phyloP scores from a whole-genome alignment of 2,888 invertebrate genomes.

The Andrena hattorfiana region DNA sequence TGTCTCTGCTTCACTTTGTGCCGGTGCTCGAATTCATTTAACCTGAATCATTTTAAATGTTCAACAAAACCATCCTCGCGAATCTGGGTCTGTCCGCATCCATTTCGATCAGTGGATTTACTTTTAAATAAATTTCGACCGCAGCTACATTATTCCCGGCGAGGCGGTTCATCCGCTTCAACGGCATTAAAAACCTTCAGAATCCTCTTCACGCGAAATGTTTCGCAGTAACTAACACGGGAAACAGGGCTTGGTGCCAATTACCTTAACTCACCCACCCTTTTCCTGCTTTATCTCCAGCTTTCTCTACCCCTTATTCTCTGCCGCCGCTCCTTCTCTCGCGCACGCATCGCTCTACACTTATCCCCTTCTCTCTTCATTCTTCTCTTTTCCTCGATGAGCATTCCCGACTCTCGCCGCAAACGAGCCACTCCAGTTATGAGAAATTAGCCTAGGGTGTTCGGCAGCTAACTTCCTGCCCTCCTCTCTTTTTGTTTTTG shows the following conservation, averaged over 20 bases:
- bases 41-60: slow-evolving; percentile 2
- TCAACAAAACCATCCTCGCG: not conserved
- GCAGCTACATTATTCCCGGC: slow-evolving; percentile 17
- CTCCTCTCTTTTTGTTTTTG: slow-evolving; percentile 27
- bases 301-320: slow-evolving; percentile 40
- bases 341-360: slow-evolving; percentile 38
- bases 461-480: slow-evolving; percentile 66
- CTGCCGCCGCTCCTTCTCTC: slow-evolving; percentile 29
- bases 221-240: slow-evolving; percentile 52
- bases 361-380: slow-evolving; percentile 22
- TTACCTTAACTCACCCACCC: slow-evolving; percentile 48
- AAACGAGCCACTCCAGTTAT: slow-evolving; percentile 69
- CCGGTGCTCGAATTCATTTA: slow-evolving; percentile 12
- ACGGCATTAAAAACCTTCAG: slow-evolving; percentile 37
- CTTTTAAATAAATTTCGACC: slow-evolving; percentile 14
- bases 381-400: slow-evolving; percentile 47
- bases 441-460: slow-evolving; percentile 65
- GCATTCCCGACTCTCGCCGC: slow-evolving; percentile 60
- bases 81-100: not conserved
- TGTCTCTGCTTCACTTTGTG: not conserved
- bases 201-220: slow-evolving; percentile 42
- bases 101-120: slow-evolving; percentile 9
- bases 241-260: slow-evolving; percentile 50
- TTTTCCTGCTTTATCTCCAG: slow-evolving; percentile 44
- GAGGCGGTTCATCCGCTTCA: slow-evolving; percentile 22